Evolutionary conservation across 1,140 invertebrate genomes (phyloP), one percentile per base, ranked within the genome.

Genomic region (Hetaerina americana): DNA sequence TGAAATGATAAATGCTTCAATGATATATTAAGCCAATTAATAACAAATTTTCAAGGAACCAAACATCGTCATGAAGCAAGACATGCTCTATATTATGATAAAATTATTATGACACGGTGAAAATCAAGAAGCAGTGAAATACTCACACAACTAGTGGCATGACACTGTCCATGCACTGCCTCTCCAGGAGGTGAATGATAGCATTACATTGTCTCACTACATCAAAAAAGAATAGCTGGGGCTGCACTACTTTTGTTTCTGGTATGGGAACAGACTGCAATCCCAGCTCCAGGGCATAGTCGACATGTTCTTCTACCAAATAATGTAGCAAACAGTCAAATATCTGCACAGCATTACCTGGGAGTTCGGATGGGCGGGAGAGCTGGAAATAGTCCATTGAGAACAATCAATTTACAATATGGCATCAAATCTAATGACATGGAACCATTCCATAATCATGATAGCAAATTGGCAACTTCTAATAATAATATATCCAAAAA

Each of bases 261-360:
- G 94, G 90, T 27, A 96, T 89, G 0, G 97, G 95, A 73, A 99
- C 91, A 68, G 88, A 88, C 78, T 97, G 93, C 66, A 99, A 81
- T 0, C 93, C 96, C 24, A 99, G 79, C 80, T 99, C 97, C 10
- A 99, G 77, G 0, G 96, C 96, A 83, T 99, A 99, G 80, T 98
- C 95, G 0, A 99, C 91, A 79, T 98, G 95, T 77, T 99, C 95
- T 18, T 88, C 88, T 72, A 97, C 87, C 0, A 99, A 81, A 79
- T 92, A 91, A 74, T 95, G 90, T 5, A 97, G 83, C 24, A 98
- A 79, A 27, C 94, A 88, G 74, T 98, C 95, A 75, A 97, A 88
- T 25, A 99, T 88, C 74, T 90, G 88, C 0, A 91, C 84, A 0
- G 94, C 89, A 82, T 97, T 96, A 10, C 81, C 80, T 0, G 94